A percentile compares a stretch with the other conserved stretches of the same genome.
Evolutionary conservation across 2,888 invertebrate species (phyloP).

Genomic region (Halictus quadricinctus): DNA sequence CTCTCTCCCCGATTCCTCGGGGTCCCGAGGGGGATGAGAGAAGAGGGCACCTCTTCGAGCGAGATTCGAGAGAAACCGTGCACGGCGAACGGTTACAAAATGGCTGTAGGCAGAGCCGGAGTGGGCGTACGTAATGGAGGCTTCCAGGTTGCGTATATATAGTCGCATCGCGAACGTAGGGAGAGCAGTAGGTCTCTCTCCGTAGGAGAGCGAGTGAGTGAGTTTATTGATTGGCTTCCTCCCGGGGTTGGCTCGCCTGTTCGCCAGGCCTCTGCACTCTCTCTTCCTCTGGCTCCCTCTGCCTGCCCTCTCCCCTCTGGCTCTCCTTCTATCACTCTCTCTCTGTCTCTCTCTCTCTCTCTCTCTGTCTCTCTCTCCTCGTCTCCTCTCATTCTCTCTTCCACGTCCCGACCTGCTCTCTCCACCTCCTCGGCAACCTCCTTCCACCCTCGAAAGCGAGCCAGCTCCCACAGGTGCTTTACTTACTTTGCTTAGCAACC

Average conservation of each 20-base stretch:
- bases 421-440: constrained; percentile 57
- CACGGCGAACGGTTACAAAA: constrained; percentile 79
- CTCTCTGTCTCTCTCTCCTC: constrained; percentile 19
- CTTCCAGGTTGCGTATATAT: constrained; percentile 75
- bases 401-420: constrained; percentile 52
- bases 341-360: constrained; percentile 20
- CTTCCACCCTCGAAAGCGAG: constrained; percentile 64
- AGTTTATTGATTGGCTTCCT: constrained; percentile 82
- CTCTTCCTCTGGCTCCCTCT: constrained; percentile 51
- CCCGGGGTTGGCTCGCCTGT: constrained; percentile 75
- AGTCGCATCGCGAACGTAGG: constrained; percentile 69
- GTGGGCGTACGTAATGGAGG: constrained; percentile 82
- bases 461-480: constrained; percentile 80
- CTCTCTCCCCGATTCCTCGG: constrained; percentile 26
- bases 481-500: constrained; percentile 77
- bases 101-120: constrained; percentile 80
- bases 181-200: constrained; percentile 73
- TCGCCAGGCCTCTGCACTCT: constrained; percentile 66
- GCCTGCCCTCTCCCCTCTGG: constrained; percentile 30
- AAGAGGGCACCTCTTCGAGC: constrained; percentile 24
- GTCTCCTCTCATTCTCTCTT: constrained; percentile 41
- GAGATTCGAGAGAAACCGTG: constrained; percentile 65
- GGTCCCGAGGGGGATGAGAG: constrained; percentile 55
- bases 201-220: constrained; percentile 75
- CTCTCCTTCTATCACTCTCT: constrained; percentile 39